Evolutionary conservation across 2,797 vertebrate species (phyloP), one percentile per base, ranked within the genome.

Genomic region (Onychomys arenicola): DNA sequence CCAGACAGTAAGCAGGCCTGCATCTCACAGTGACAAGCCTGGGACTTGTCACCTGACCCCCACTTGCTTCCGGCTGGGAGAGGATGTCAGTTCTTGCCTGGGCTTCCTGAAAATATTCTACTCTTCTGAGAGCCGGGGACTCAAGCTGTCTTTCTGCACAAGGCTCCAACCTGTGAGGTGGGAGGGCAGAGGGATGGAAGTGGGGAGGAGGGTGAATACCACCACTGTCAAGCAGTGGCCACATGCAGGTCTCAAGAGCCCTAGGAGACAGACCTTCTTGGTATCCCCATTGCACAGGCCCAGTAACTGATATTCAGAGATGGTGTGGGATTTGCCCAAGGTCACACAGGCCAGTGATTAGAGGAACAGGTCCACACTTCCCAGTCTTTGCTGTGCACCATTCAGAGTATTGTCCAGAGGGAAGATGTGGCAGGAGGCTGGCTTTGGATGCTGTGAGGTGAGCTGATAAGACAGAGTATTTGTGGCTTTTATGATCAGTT

Each of bases 41-140:
- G 12, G n/a, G 0, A 10, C 23, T 21, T 1, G 29, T 16, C 10
- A 43, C 21, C 27, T 23, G 43, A 46, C 13, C 21, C 29, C 25
- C 46, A 6, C 43, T 25, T 1, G 5, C 11, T n/a, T 69, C 19
- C 13, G 23, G 29, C 32, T 37, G 2, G 0, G 34, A 3, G 14
- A 7, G 25, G 5, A 23, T 2, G 6, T 32, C 8, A 37, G 6
- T 37, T 65, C 71, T 37, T 49, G 9, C 23, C 23, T 10, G 27
- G 34, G n/a, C 0, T 11, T 25, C 29, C n/a, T 4, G 14, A 6
- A 14, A 23, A 23, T 27, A 32, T 2, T 1, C 6, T 43, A 32
- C 25, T 17, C 6, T 21, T 40, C 7, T 0, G 2, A 71, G 63
- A n/a, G 29, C 63, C 27, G 57, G 5, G 52, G 4, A 29, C 11